phyloP scores from a whole-genome alignment of 2,113 vertebrate species.

The Syngnathus typhle region DNA sequence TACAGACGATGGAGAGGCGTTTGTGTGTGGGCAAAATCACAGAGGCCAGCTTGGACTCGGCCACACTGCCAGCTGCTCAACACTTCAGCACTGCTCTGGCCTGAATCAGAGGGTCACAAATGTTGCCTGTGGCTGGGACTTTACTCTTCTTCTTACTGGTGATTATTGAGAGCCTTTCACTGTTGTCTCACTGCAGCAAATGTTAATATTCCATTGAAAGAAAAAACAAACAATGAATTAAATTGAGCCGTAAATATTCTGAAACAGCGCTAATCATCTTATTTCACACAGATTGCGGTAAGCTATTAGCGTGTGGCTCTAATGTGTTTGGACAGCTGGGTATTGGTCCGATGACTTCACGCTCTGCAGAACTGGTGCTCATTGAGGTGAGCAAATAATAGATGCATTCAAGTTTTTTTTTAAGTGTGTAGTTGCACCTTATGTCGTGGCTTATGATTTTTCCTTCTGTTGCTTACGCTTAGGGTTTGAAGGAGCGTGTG shows the following conservation, averaged over 20 bases:
- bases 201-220: neutral
- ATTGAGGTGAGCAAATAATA: constrained; percentile 72
- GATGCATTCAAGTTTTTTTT: neutral
- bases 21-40: constrained; percentile 85
- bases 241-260: neutral
- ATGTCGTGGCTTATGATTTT: neutral
- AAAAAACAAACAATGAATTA: neutral
- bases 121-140: constrained; percentile 92
- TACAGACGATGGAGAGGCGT: constrained; percentile 75
- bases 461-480: constrained; percentile 15
- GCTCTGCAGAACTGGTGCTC: constrained; percentile 62
- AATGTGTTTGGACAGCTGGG: constrained; percentile 88
- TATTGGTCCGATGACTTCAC: constrained; percentile 58
- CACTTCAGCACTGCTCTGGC: constrained; percentile 70
- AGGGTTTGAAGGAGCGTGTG: constrained; percentile 76
- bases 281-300: constrained; percentile 69
- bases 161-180: constrained; percentile 34
- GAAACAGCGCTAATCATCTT: neutral
- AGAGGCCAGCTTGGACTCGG: constrained; percentile 84
- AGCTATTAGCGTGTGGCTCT: constrained; percentile 83
- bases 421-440: neutral
- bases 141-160: constrained; percentile 84
- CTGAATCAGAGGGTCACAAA: constrained; percentile 65
- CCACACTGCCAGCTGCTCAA: constrained; percentile 71
- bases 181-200: neutral